phyloP scores from a whole-genome alignment of 2,797 vertebrate genomes.

The Gouania willdenowi region DNA sequence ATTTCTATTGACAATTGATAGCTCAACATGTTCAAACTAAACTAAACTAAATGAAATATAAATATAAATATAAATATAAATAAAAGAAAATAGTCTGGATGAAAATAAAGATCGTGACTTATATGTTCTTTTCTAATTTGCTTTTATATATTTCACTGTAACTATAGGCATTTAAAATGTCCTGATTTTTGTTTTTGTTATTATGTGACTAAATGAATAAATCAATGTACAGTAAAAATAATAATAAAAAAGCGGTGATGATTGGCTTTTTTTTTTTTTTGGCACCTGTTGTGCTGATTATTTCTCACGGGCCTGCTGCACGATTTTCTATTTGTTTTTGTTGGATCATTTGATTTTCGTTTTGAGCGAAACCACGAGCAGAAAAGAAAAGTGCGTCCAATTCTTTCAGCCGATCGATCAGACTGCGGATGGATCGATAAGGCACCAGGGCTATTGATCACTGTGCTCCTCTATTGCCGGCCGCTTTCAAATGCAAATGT shows the following conservation, averaged over 20 bases:
- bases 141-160: no score
- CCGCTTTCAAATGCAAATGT: slow-evolving; percentile 74
- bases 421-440: slow-evolving; percentile 74
- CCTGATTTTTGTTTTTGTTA: no score
- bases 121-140: no score
- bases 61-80: neutral
- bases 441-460: slow-evolving; percentile 74
- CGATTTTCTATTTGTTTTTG: slow-evolving; percentile 9
- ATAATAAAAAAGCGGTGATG: no score
- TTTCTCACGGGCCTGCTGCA: slow-evolving; percentile 14
- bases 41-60: slow-evolving; percentile 24
- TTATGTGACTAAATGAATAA: no score
- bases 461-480: slow-evolving; percentile 61
- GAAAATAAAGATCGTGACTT: no score
- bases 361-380: slow-evolving; percentile 40
- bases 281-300: slow-evolving; percentile 47
- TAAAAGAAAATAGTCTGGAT: no score
- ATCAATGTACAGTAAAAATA: no score
- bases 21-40: slow-evolving; percentile 34
- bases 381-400: slow-evolving; percentile 49
- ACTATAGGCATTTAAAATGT: no score
- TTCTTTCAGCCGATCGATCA: slow-evolving; percentile 71
- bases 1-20: slow-evolving; percentile 49
- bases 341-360: slow-evolving; percentile 20
- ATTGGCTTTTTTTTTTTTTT: neutral